phyloP scores from a whole-genome alignment of 2,797 vertebrate genomes.

The Molossus molossus region DNA sequence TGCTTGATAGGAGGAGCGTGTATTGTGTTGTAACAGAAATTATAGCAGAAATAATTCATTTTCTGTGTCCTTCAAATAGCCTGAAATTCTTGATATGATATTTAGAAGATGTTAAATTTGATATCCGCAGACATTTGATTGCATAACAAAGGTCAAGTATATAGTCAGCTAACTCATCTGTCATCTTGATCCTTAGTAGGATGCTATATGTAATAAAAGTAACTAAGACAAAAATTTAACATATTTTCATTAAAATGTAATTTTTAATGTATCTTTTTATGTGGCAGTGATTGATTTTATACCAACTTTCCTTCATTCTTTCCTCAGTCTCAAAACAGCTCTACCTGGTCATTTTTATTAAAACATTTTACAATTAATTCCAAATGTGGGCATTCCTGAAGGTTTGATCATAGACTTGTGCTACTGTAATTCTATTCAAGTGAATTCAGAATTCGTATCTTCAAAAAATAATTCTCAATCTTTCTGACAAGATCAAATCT shows the following conservation, averaged over 20 bases:
- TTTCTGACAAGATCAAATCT: neutral
- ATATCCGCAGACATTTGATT: neutral
- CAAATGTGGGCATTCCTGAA: neutral
- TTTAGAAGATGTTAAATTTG: conserved; percentile 29
- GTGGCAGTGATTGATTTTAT: neutral
- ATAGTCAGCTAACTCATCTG: neutral
- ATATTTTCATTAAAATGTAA: neutral
- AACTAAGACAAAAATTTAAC: neutral
- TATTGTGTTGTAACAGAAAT: conserved; percentile 79
- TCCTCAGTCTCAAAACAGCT: neutral
- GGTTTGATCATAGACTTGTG: neutral
- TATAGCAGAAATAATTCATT: conserved; percentile 80
- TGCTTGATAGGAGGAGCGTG: conserved; percentile 74
- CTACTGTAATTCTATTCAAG: neutral
- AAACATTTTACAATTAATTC: neutral
- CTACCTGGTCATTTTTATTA: neutral
- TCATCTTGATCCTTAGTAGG: neutral
- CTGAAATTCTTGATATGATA: conserved; percentile 43
- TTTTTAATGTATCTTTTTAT: neutral
- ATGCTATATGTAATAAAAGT: neutral
- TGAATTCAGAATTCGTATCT: neutral
- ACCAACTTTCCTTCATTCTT: neutral
- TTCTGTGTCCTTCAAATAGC: conserved; percentile 66
- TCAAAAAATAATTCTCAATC: neutral
- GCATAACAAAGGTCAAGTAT: neutral